Evolutionary conservation across 2,113 vertebrate species (phyloP).

Genomic region (Corythornis cristatus): DNA sequence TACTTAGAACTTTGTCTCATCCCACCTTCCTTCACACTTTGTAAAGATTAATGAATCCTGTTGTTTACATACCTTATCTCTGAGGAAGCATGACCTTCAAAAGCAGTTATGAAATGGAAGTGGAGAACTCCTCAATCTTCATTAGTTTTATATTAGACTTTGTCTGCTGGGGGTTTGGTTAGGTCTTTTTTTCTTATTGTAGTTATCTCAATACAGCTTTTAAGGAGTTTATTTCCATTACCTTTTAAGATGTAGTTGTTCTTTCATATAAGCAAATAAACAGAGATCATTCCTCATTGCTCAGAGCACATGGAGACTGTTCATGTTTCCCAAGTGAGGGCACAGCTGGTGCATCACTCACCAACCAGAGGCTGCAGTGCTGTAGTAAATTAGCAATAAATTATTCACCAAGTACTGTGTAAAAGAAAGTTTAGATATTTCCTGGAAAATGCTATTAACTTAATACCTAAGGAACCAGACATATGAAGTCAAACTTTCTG

Average conservation of each 20-base stretch:
- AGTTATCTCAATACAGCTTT: neutral
- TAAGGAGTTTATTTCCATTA: neutral
- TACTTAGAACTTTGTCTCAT: neutral
- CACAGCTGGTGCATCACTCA: neutral
- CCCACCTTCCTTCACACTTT: neutral
- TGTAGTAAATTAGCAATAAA: neutral
- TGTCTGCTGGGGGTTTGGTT: neutral
- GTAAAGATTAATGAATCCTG: neutral
- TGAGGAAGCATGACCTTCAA: neutral
- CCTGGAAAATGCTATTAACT: neutral
- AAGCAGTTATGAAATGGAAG: neutral
- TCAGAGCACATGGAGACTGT: neutral
- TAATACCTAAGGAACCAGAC: neutral
- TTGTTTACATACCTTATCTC: neutral
- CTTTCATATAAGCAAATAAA: neutral
- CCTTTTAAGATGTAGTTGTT: neutral
- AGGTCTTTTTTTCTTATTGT: neutral
- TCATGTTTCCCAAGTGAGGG: neutral
- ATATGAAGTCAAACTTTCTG: neutral
- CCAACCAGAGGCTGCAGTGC: neutral
- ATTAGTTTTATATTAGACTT: slow-evolving; percentile 8
- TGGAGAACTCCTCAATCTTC: slow-evolving; percentile 6
- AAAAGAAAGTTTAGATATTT: neutral
- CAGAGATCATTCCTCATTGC: neutral
- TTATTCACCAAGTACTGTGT: neutral